Evolutionary conservation across 2,113 vertebrate species (phyloP).

Genomic region (Oreochromis aureus): DNA sequence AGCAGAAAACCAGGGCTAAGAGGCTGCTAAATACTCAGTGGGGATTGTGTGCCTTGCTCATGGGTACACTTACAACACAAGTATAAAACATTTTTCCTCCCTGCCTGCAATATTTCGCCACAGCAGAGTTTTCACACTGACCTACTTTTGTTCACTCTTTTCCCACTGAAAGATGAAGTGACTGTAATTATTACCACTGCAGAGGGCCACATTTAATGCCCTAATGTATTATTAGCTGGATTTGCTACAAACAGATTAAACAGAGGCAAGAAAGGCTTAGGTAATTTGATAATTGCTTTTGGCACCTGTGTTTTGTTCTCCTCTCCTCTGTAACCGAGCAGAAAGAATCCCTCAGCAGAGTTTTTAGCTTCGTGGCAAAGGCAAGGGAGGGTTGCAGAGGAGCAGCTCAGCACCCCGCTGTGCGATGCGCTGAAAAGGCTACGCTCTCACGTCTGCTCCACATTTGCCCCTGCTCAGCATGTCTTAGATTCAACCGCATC

Average conservation of each 20-base stretch:
- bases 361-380: slow-evolving; percentile 18
- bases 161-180: slow-evolving; percentile 43
- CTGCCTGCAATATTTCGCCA: not conserved
- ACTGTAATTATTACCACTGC: slow-evolving; percentile 60
- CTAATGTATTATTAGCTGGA: slow-evolving; percentile 63
- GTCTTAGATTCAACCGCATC: slow-evolving; percentile 55
- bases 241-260: slow-evolving; percentile 69
- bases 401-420: slow-evolving; percentile 13
- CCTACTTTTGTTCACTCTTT: slow-evolving; percentile 51
- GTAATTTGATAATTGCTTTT: slow-evolving; percentile 70
- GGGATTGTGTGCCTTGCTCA: not conserved
- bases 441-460: slow-evolving; percentile 20
- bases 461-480: slow-evolving; percentile 60
- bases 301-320: slow-evolving; percentile 55
- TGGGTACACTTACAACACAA: not conserved
- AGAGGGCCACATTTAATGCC: slow-evolving; percentile 50
- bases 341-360: slow-evolving; percentile 48
- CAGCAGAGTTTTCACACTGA: slow-evolving; percentile 42
- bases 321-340: slow-evolving; percentile 39
- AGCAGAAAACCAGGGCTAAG: not conserved
- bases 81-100: not conserved
- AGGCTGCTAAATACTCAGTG: not conserved
- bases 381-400: slow-evolving; percentile 8
- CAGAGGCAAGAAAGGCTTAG: slow-evolving; percentile 47
- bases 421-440: slow-evolving; percentile 31